These are phyloP conservation scores for Melanostigma gelatinosum DNA, from an alignment of 2,113 vertebrate species.

Conservation along the genomic window DNA sequence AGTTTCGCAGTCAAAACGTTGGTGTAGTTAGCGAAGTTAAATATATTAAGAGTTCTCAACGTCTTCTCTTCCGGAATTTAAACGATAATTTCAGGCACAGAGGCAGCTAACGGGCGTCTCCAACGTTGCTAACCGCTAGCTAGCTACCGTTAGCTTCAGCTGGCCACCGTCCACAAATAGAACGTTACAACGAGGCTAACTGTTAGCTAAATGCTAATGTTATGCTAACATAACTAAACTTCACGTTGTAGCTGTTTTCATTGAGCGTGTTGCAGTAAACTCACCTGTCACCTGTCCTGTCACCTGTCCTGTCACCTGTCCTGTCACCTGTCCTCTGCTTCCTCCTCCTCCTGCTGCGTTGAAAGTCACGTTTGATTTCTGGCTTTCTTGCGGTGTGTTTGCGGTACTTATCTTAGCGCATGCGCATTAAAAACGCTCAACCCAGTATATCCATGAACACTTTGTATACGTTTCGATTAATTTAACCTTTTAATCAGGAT, in stretches of 20 bases:
- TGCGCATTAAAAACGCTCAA: too few species aligned
- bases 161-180: neutral
- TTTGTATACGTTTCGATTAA: neutral
- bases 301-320: too few species aligned
- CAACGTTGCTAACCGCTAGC: neutral
- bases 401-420: neutral
- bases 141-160: neutral
- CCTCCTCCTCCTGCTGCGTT: neutral
- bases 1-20: neutral
- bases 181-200: constrained; percentile 1
- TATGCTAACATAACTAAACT: rapidly evolving
- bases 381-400: neutral
- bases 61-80: too few species aligned
- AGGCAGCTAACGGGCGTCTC: too few species aligned
- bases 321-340: neutral
- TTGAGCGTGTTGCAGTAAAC: neutral
- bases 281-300: constrained; percentile 13
- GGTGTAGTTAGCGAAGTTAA: too few species aligned
- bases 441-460: too few species aligned
- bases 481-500: too few species aligned
- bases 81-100: neutral
- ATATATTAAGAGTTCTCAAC: too few species aligned
- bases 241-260: neutral
- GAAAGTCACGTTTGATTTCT: neutral
- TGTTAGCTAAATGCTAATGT: neutral